These are phyloP conservation scores for Colossoma macropomum DNA, from an alignment of 2,113 vertebrate genomes.

Conservation along the genomic window DNA sequence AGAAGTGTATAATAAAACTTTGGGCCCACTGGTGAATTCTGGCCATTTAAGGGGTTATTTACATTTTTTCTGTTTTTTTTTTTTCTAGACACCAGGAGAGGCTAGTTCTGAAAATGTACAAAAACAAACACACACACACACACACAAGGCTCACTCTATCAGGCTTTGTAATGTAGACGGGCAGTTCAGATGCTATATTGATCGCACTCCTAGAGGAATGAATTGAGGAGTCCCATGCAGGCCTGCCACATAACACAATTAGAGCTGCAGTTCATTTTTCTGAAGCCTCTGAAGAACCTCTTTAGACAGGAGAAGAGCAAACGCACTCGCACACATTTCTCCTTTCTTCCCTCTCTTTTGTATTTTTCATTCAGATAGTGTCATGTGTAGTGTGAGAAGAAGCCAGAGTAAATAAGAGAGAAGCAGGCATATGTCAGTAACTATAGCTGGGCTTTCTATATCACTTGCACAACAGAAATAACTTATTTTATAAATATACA, in stretches of 20 bases:
- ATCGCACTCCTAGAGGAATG: constrained; percentile 64
- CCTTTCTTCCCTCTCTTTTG: not conserved
- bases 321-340: not conserved
- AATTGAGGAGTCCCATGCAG: constrained; percentile 62
- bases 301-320: not conserved
- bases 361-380: constrained; percentile 12
- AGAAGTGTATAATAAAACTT: too few species aligned
- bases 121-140: constrained; percentile 34
- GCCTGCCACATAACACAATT: constrained; percentile 57
- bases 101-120: constrained; percentile 18
- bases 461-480: not conserved
- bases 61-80: too few species aligned
- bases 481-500: too few species aligned
- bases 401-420: not conserved
- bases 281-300: constrained; percentile 54
- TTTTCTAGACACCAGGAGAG: too few species aligned
- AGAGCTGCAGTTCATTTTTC: constrained; percentile 62
- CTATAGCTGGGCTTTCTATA: too few species aligned
- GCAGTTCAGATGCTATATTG: constrained; percentile 67
- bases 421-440: not conserved
- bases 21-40: too few species aligned
- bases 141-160: constrained; percentile 53
- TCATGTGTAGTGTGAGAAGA: not conserved
- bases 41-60: too few species aligned
- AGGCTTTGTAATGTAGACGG: constrained; percentile 66